Evolutionary conservation across 2,113 vertebrate species (phyloP), one percentile per base, ranked within the genome.

Genomic region (Rhinolophus sinicus): DNA sequence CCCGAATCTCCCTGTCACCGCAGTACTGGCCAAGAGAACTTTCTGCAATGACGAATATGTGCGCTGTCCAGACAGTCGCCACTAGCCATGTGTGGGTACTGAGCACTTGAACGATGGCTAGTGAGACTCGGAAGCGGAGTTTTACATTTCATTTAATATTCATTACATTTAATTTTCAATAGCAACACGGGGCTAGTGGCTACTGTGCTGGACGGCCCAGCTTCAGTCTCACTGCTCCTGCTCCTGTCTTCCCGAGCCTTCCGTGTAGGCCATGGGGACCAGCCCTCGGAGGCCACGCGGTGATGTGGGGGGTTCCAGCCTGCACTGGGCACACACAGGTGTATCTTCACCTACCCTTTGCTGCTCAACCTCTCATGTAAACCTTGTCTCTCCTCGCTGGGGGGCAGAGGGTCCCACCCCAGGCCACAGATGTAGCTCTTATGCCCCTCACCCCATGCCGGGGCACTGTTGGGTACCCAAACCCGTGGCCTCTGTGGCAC

Each of bases 1-100:
- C 93, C 73, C 35, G 8, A 33, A 96, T 60, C 67, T 82, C 47
- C 35, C 28, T 24, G 15, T 58, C 10, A 22, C 0, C 0, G 50
- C 73, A 22, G 47, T 0, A 5, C 22, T 8, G 67, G 21, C 38
- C 80, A n/a, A 26, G 81, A 4, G 64, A 82, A 83, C 12, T 6
- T 58, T 10, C 16, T 44, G 28, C 3, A 3, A 2, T 9, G 24
- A 62, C 7, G 47, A 33, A 5, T 47, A 0, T 13, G 38, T 18
- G 56, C 0, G 0, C 60, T 10, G 26, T 18, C 89, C 33, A 15
- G 14, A 30, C 0, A 8, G 64, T 8, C 4, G 18, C 30, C 56
- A 30, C 56, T 8, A 65, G 52, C 56, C 58, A 15, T 22, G 26
- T 3, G 12, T 44, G 64, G 14, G 78, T 60, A 13, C 2, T 2